Conservation (phyloP, 2,113 vertebrate genomes). For the Sinocyclocheilus anophthalmus region DNA sequence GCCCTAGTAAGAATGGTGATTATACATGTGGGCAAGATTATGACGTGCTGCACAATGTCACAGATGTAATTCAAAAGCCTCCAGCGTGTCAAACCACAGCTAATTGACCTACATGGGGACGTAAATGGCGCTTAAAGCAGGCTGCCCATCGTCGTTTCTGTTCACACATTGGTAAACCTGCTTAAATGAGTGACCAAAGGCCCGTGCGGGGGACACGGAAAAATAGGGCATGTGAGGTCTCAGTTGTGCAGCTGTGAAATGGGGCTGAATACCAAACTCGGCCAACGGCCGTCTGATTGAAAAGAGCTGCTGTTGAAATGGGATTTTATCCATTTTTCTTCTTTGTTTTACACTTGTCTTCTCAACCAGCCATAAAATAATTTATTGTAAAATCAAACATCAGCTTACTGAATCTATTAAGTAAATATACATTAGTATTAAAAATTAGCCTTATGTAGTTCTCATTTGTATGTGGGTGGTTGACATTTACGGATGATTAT, state of each 20-base stretch:
- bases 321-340: neutral
- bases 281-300: slow-evolving; percentile 3
- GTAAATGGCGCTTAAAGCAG: slow-evolving; percentile 44
- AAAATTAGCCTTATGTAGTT: neutral
- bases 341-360: neutral
- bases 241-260: slow-evolving; percentile 49
- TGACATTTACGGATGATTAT: slow-evolving; percentile 29
- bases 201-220: neutral
- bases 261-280: slow-evolving; percentile 29
- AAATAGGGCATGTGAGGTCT: slow-evolving; percentile 35
- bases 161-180: slow-evolving; percentile 52
- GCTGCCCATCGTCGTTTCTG: slow-evolving; percentile 17
- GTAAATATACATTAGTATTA: neutral
- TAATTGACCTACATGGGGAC: slow-evolving; percentile 35
- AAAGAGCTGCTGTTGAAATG: neutral
- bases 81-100: neutral
- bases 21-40: neutral
- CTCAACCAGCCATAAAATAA: neutral
- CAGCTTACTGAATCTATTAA: neutral
- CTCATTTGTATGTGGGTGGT: neutral
- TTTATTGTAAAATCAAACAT: neutral
- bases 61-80: slow-evolving; percentile 8
- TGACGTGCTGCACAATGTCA: neutral
- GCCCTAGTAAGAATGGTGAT: neutral
- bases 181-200: slow-evolving; percentile 43